Evolutionary conservation across 2,888 invertebrate species (phyloP), one percentile per base, ranked within the genome.

Genomic region (Dexiosoma caninum): DNA sequence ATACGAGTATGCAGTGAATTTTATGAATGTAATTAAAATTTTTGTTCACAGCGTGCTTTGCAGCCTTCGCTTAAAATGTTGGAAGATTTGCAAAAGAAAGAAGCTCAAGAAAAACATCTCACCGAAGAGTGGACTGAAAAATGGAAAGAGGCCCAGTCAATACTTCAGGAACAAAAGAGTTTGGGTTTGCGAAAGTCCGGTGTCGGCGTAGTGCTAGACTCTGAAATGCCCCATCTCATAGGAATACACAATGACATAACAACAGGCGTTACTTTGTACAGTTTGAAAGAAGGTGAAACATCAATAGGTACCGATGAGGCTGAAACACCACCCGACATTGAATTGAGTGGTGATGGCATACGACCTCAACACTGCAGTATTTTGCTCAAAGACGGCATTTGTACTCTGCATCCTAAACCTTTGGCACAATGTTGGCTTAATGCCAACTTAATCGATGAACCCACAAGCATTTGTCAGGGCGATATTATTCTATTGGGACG

Each of bases 121-220:
- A 97, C 97, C 0, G 96, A 97, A 90, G 95, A 96, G 87, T 97
- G 97, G 97, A 94, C 96, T 10, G 96, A 97, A 88, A 97, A 97
- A 88, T 97, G 97, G 97, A 92, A 95, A 60, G 96, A 96, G 87
- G 96, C 97, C 0, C 96, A 97, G 87, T 94, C 95, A 84, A 97
- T 97, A 84, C 90, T 96, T 37, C 94, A 96, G 87, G 97, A 97
- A 87, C 96, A 97, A 90, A 94, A 95, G 87, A 95, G 96, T 4
- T 91, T 97, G 27, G 97, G 96, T 0, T 91, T 97, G 72, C 91
- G 97, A 46, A 97, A 97, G 90, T 95, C 96, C 49, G 96, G 96
- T 0, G 93, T 95, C 0, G 97, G 97, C 0, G 96, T 97, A 0
- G 96, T 97, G 1, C 91, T 97, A 59, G 96, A 97, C 89, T 97